These are phyloP conservation scores for Dryobates pubescens DNA, from an alignment of 2,797 vertebrate genomes.

Conservation along the genomic window DNA sequence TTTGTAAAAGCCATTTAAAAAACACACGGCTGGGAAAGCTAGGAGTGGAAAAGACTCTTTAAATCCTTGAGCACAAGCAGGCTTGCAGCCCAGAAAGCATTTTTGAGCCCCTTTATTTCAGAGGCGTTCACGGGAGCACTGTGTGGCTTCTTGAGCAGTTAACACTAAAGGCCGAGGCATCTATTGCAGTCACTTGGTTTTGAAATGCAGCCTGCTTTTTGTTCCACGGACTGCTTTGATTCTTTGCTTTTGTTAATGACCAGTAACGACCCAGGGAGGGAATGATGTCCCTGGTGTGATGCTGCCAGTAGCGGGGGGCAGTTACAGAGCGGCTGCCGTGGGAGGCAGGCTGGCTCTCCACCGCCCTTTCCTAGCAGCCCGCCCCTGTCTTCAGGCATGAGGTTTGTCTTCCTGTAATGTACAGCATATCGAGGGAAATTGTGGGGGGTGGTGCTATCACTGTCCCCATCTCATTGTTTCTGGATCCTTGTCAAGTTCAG, in stretches of 20 bases:
- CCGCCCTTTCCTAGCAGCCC: neutral
- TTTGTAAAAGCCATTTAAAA: neutral
- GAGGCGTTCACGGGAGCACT: neutral
- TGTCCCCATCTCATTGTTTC: conserved; percentile 41
- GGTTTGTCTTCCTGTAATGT: conserved; percentile 50
- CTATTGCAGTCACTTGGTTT: neutral
- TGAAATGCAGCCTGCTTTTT: neutral
- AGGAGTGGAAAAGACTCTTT: neutral
- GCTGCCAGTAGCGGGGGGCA: neutral
- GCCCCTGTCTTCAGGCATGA: neutral
- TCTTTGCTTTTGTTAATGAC: neutral
- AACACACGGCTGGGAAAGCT: neutral
- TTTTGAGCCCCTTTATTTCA: neutral
- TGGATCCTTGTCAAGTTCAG: conserved; percentile 40
- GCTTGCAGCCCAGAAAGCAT: neutral
- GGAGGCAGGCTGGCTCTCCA: neutral
- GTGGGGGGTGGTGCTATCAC: conserved; percentile 1
- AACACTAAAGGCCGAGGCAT: fast-evolving
- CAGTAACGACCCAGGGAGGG: neutral
- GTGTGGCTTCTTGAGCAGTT: neutral
- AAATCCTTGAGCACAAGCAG: neutral
- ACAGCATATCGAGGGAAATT: neutral
- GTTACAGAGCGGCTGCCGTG: neutral
- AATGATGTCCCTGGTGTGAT: fast-evolving
- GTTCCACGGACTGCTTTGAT: neutral